Evolutionary conservation across 2,113 vertebrate genomes (phyloP).

Genomic region (Arizona elegans): DNA sequence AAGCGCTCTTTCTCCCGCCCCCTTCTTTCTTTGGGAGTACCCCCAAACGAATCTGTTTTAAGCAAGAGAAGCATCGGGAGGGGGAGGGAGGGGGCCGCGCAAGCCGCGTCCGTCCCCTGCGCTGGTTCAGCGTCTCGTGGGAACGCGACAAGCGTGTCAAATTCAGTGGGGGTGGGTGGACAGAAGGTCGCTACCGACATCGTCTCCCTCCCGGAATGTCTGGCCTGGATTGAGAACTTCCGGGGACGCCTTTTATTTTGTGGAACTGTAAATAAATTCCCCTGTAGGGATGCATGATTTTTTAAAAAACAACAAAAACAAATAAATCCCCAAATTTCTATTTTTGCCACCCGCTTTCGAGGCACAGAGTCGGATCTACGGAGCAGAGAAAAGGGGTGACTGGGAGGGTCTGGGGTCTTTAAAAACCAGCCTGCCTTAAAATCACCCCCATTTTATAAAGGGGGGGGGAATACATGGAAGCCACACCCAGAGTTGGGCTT

Average conservation of each 20-base stretch:
- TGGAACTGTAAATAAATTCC: background rate
- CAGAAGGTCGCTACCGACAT: background rate
- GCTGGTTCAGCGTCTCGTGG: background rate
- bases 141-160: background rate
- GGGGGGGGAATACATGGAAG: conserved; percentile 73
- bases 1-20: background rate
- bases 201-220: background rate
- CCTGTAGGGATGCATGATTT: background rate
- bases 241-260: background rate
- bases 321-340: background rate
- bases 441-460: conserved; percentile 10
- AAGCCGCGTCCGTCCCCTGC: background rate
- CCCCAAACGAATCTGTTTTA: background rate
- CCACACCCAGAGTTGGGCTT: conserved; percentile 65
- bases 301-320: background rate
- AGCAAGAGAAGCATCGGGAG: background rate
- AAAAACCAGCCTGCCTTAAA: background rate
- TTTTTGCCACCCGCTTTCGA: background rate
- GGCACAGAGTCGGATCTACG: too few species aligned
- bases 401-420: background rate
- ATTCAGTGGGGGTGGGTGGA: background rate
- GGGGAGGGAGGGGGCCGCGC: background rate
- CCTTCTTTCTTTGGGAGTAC: background rate
- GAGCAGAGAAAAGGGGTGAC: background rate
- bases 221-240: background rate